These are phyloP conservation scores for Pipistrellus pygmaeus DNA, from an alignment of 2,797 vertebrate genomes.

Conservation along the genomic window DNA sequence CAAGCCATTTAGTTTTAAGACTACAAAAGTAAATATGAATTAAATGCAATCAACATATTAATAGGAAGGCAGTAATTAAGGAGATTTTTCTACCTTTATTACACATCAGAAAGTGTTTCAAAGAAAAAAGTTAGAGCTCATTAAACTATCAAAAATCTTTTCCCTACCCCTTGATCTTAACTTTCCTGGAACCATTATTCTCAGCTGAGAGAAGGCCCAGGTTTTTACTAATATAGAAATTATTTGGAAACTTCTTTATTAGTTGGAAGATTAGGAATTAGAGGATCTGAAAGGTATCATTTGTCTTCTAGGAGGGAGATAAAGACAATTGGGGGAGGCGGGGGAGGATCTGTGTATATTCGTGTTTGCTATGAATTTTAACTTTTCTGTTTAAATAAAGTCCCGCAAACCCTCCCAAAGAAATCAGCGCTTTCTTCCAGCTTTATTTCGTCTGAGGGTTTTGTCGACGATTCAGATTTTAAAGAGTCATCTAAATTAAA, in stretches of 20 bases:
- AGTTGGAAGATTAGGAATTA: neutral
- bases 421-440: neutral
- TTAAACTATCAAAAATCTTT: neutral
- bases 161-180: neutral
- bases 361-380: slow-evolving; percentile 43
- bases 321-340: neutral
- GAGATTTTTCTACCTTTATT: slow-evolving; percentile 51
- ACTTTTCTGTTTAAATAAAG: neutral
- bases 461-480: neutral
- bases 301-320: neutral
- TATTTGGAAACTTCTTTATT: slow-evolving; percentile 2
- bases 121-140: slow-evolving; percentile 3
- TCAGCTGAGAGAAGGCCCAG: neutral
- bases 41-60: slow-evolving; percentile 18
- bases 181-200: neutral
- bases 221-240: neutral
- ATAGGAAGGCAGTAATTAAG: slow-evolving; percentile 49
- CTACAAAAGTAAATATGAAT: slow-evolving; percentile 59
- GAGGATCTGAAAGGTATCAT: neutral
- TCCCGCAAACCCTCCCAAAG: neutral
- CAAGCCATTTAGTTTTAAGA: slow-evolving; percentile 52
- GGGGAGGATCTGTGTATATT: neutral
- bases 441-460: neutral
- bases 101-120: neutral
- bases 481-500: neutral